Conservation (phyloP, 2,797 vertebrate species). For the Kryptopterus vitreolus region DNA sequence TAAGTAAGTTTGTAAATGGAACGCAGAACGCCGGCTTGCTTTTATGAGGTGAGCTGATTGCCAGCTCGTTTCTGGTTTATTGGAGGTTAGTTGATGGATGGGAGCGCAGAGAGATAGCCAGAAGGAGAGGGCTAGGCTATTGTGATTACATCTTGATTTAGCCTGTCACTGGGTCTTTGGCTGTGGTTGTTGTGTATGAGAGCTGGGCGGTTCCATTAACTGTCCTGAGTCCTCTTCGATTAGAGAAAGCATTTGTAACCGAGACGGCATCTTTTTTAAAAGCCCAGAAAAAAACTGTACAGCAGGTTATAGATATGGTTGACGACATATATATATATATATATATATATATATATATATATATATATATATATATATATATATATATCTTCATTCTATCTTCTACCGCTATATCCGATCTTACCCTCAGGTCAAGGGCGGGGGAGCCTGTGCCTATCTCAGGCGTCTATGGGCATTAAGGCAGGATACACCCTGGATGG, state of each 20-base stretch:
- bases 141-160: conserved; percentile 64
- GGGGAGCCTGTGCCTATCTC: no score
- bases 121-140: conserved; percentile 56
- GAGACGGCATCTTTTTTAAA: neutral
- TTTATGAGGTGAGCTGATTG: conserved; percentile 60
- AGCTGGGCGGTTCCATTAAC: conserved; percentile 11
- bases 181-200: neutral
- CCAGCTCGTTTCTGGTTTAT: conserved; percentile 50
- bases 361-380: no score
- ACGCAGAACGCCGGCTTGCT: conserved; percentile 11
- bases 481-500: no score
- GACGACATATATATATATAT: no score
- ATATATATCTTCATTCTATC: no score
- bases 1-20: conserved; percentile 65
- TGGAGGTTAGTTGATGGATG: conserved; percentile 47
- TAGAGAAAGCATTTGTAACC: conserved; percentile 3
- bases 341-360: no score
- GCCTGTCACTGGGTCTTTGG: conserved; percentile 55
- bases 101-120: conserved; percentile 45
- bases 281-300: neutral
- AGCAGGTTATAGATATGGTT: neutral
- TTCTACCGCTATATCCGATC: no score
- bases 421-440: no score
- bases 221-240: neutral
- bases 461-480: no score